These are phyloP conservation scores for Stegodyphus mimosarum DNA, from an alignment of 1,140 invertebrate genomes.

Conservation along the genomic window DNA sequence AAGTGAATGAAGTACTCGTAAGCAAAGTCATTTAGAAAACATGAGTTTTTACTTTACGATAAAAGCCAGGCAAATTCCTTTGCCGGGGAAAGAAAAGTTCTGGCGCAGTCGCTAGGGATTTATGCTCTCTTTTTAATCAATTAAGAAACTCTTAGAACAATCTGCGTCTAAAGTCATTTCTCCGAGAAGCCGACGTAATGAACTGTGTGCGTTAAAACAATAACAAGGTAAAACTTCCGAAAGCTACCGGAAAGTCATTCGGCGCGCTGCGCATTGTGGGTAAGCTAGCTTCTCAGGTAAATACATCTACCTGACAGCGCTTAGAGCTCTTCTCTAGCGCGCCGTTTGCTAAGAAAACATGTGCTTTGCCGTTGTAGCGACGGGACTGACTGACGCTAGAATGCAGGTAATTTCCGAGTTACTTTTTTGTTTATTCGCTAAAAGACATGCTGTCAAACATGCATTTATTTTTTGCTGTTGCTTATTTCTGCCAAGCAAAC, in stretches of 20 bases:
- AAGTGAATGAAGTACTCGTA: too few species aligned
- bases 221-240: conserved; percentile 11
- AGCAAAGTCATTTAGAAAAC: too few species aligned
- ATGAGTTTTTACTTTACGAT: too few species aligned
- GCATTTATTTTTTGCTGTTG: too few species aligned
- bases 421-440: too few species aligned
- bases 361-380: neutral
- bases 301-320: conserved; percentile 36
- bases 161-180: conserved; percentile 3
- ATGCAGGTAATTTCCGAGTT: too few species aligned
- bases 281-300: conserved; percentile 33
- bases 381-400: too few species aligned
- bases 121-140: conserved; percentile 9
- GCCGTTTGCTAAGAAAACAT: conserved; percentile 18
- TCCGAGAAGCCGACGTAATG: neutral
- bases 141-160: conserved; percentile 3
- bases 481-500: too few species aligned
- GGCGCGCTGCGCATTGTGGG: conserved; percentile 24
- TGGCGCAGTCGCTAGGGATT: neutral
- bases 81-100: too few species aligned
- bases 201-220: conserved; percentile 8
- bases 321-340: conserved; percentile 29
- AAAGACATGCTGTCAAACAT: too few species aligned
- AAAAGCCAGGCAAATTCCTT: too few species aligned
- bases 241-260: conserved; percentile 13